Percentiles rank a stretch among this genome's conserved stretches.
These are phyloP conservation scores for Chaunax sp. DNA, from an alignment of 2,797 vertebrate genomes.

Conservation along the genomic window DNA sequence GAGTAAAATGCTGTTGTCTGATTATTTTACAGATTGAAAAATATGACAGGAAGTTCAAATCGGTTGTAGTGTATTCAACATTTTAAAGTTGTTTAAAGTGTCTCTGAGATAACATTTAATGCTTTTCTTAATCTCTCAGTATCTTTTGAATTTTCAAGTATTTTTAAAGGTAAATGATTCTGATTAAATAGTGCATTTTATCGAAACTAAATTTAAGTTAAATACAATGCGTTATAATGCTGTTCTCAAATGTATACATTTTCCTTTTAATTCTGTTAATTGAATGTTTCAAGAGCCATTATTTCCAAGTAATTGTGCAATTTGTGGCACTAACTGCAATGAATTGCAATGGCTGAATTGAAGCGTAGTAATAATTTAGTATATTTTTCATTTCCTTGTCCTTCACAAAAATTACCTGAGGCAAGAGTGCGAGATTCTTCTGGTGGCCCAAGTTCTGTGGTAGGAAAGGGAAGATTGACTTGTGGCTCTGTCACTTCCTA, in stretches of 20 bases:
- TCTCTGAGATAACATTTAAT: neutral
- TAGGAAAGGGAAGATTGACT: constrained; percentile 66
- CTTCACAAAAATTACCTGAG: constrained; percentile 24
- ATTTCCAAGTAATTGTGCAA: constrained; percentile 11
- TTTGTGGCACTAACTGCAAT: constrained; percentile 1
- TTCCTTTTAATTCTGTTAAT: neutral
- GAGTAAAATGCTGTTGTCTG: neutral
- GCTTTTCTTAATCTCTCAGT: neutral
- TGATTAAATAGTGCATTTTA: neutral
- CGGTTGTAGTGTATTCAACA: too few relatives aligned
- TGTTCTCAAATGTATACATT: neutral
- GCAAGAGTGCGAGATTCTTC: constrained; percentile 43
- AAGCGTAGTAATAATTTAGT: constrained; percentile 10
- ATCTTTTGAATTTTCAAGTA: too few relatives aligned
- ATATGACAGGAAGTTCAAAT: too few relatives aligned
- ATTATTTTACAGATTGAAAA: neutral
- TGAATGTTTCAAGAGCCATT: neutral
- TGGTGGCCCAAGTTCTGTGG: constrained; percentile 39
- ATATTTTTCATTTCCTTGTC: constrained; percentile 15
- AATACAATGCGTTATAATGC: neutral
- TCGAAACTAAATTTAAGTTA: neutral
- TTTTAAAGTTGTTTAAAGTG: neutral
- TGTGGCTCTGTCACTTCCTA: constrained; percentile 71
- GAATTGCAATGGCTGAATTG: neutral
- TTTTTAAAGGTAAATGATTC: constrained; percentile 12